Percentiles rank a stretch among this genome's conserved stretches.
These are phyloP conservation scores for Unio pictorum DNA, from an alignment of 2,888 invertebrate genomes.

Conservation along the genomic window DNA sequence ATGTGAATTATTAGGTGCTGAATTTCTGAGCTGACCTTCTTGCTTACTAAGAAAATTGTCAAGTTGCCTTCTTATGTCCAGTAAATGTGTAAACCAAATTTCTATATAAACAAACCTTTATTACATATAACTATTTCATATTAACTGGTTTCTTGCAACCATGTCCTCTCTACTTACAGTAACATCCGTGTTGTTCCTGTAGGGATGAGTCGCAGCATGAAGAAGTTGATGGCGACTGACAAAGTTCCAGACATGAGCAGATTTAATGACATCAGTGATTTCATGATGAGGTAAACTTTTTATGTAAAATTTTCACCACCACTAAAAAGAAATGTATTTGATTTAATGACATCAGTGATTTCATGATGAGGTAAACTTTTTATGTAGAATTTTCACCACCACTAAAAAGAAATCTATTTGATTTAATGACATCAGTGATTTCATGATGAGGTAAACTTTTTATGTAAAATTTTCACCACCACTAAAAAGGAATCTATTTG, in stretches of 20 bases:
- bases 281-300: slow-evolving; percentile 82
- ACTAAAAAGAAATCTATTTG: slow-evolving; percentile 37
- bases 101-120: no score
- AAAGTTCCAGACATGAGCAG: slow-evolving; percentile 87
- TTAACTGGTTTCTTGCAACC: background rate
- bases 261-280: slow-evolving; percentile 90
- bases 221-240: slow-evolving; percentile 92
- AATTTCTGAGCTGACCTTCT: no score
- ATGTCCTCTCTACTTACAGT: slow-evolving; percentile 60
- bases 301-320: background rate
- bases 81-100: no score
- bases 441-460: slow-evolving; percentile 82
- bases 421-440: slow-evolving; percentile 90
- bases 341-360: slow-evolving; percentile 90
- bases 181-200: slow-evolving; percentile 93
- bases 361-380: slow-evolving; percentile 82
- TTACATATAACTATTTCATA: no score
- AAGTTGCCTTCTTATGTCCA: no score
- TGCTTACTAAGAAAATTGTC: no score
- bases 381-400: background rate
- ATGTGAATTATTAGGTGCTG: no score
- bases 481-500: no score
- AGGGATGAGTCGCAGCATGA: slow-evolving; percentile 90
- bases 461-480: background rate
- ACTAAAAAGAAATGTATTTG: slow-evolving; percentile 36